phyloP scores from a whole-genome alignment of 2,113 vertebrate species.

The Tetraodon nigroviridis region DNA sequence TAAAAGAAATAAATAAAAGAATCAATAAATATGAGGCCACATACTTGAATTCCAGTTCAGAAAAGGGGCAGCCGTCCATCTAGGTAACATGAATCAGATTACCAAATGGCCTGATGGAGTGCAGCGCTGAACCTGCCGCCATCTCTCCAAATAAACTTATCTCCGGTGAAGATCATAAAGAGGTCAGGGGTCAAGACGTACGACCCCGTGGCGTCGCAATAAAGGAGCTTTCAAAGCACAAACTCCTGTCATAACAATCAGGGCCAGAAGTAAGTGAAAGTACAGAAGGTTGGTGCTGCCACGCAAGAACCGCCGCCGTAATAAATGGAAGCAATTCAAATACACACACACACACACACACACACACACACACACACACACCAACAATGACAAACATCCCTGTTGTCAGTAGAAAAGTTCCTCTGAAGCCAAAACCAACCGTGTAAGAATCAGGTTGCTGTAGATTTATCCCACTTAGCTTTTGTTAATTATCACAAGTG shows the following conservation, averaged over 20 bases:
- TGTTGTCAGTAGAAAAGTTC: constrained; percentile 36
- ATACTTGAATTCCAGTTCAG: constrained; percentile 45
- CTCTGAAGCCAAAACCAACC: constrained; percentile 29
- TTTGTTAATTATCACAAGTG: constrained; percentile 67
- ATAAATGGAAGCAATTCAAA: constrained; percentile 30
- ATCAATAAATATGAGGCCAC: constrained; percentile 1
- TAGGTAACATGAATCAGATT: constrained; percentile 60
- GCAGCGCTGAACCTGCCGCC: constrained; percentile 51
- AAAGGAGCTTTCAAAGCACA: constrained; percentile 39
- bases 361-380: not conserved
- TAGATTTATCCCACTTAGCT: constrained; percentile 51
- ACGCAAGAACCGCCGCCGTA: constrained; percentile 7
- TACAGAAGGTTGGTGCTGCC: not conserved
- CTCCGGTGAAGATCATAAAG: constrained; percentile 49
- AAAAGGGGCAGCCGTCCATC: constrained; percentile 42
- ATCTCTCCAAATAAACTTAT: constrained; percentile 64
- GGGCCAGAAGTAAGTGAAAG: constrained; percentile 20
- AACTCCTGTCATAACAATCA: constrained; percentile 39
- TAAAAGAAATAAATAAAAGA: constrained; percentile 16
- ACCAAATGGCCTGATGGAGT: constrained; percentile 62
- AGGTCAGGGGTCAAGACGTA: constrained; percentile 51
- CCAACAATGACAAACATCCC: constrained; percentile 37
- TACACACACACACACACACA: not conserved
- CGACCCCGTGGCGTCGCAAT: constrained; percentile 25
- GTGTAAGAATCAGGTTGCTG: constrained; percentile 54